These are phyloP conservation scores for Dryobota labecula DNA, from an alignment of 2,888 invertebrate genomes.

Conservation along the genomic window DNA sequence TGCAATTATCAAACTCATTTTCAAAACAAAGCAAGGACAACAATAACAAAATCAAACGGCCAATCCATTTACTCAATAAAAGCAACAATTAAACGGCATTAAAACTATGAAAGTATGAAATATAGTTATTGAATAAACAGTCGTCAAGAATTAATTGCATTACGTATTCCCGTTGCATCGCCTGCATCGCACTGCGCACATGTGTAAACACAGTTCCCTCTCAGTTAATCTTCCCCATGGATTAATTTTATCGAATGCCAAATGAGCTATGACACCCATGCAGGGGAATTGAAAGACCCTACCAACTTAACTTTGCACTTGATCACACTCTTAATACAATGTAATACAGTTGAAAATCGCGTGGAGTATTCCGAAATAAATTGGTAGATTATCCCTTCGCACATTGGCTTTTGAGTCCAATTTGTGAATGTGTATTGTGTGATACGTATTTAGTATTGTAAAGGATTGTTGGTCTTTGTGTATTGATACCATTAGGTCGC, in stretches of 20 bases:
- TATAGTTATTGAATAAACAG: conserved; percentile 78
- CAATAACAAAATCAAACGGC: conserved; percentile 36
- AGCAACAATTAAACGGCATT: conserved; percentile 68
- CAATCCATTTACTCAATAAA: conserved; percentile 67
- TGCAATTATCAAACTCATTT: background rate
- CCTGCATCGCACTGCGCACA: conserved; percentile 70
- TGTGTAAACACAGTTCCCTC: conserved; percentile 83
- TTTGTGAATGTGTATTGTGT: conserved; percentile 86
- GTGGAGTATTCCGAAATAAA: background rate
- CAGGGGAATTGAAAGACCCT: conserved; percentile 78
- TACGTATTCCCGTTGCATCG: conserved; percentile 73
- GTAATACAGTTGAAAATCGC: conserved; percentile 70
- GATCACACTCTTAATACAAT: conserved; percentile 58
- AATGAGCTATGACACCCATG: conserved; percentile 88
- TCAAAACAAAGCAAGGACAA: conserved; percentile 1
- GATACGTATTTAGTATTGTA: conserved; percentile 80
- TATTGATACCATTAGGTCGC: conserved; percentile 68
- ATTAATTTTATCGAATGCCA: conserved; percentile 89
- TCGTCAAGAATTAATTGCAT: conserved; percentile 83
- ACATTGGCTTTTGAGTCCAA: conserved; percentile 88
- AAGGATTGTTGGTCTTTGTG: conserved; percentile 69
- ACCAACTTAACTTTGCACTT: conserved; percentile 63
- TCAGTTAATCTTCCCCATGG: conserved; percentile 83
- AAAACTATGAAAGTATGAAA: conserved; percentile 74
- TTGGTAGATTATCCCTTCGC: conserved; percentile 63